phyloP scores from a whole-genome alignment of 2,888 invertebrate genomes.

The Xestobium rufovillosum region DNA sequence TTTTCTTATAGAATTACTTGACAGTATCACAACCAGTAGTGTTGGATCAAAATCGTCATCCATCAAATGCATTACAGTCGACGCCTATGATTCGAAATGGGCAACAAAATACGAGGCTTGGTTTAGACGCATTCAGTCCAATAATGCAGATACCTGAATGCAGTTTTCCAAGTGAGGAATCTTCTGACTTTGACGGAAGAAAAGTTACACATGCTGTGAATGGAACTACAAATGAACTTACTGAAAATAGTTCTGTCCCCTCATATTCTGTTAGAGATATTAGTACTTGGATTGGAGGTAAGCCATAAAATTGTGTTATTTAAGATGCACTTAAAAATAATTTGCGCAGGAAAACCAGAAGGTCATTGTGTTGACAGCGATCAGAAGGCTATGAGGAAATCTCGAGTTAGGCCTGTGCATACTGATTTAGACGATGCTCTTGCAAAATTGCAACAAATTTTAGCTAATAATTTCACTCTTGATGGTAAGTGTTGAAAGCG shows the following conservation, averaged over 20 bases:
- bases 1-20: conserved; percentile 28
- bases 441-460: conserved; percentile 61
- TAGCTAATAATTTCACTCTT: conserved; percentile 59
- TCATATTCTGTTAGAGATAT: conserved; percentile 53
- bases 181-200: conserved; percentile 35
- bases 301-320: conserved; percentile 29
- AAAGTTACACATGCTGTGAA: conserved; percentile 25
- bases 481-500: conserved; percentile 52
- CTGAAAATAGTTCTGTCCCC: background rate
- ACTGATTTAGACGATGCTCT: conserved; percentile 62
- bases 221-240: background rate
- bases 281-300: conserved; percentile 60
- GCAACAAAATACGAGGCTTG: conserved; percentile 30
- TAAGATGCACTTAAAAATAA: background rate
- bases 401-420: conserved; percentile 48
- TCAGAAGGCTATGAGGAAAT: no score
- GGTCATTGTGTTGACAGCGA: no score
- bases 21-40: conserved; percentile 18
- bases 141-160: conserved; percentile 44
- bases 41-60: conserved; percentile 13
- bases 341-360: conserved; percentile 5
- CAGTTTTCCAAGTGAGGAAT: conserved; percentile 33
- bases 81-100: conserved; percentile 34
- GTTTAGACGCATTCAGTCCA: conserved; percentile 51
- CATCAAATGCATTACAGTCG: conserved; percentile 27